Evolutionary conservation across 2,113 vertebrate species (phyloP).

Genomic region (Prietella phreatophila): DNA sequence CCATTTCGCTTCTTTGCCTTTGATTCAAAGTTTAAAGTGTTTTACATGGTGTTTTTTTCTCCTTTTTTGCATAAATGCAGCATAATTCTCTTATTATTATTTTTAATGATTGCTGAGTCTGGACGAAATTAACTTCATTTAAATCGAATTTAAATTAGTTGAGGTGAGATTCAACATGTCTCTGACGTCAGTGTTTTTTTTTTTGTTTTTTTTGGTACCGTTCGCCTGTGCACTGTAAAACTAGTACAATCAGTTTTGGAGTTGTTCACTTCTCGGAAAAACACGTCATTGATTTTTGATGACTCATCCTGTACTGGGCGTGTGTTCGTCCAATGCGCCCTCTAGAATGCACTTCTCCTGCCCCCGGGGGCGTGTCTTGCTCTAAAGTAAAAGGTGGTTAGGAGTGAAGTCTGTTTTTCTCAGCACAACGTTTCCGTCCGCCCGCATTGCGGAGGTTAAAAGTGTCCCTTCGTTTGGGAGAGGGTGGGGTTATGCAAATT

Average conservation of each 20-base stretch:
- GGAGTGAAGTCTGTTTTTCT: not conserved
- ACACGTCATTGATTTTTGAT: not conserved
- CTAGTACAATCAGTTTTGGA: too few relatives aligned
- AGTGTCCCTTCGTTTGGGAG: too few relatives aligned
- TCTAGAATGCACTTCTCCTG: not conserved
- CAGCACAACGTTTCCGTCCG: not conserved
- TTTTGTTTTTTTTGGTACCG: not conserved
- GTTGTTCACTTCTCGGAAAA: not conserved
- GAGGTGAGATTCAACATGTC: not conserved
- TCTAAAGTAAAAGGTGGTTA: not conserved
- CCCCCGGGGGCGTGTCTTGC: not conserved
- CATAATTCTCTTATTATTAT: not conserved
- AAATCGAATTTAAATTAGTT: not conserved
- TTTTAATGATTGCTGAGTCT: not conserved
- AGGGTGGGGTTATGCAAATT: not conserved
- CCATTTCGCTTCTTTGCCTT: constrained; percentile 3
- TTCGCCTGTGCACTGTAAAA: too few relatives aligned
- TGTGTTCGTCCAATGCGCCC: not conserved
- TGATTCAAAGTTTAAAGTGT: constrained; percentile 39
- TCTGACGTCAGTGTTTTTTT: not conserved
- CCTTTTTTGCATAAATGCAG: not conserved
- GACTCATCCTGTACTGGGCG: not conserved
- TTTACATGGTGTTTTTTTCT: not conserved
- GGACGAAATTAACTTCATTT: not conserved
- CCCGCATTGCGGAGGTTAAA: not conserved